These are phyloP conservation scores for Ophiothrix spiculata DNA, from an alignment of 35 echinoderm and acorn worm species.

Conservation along the genomic window DNA sequence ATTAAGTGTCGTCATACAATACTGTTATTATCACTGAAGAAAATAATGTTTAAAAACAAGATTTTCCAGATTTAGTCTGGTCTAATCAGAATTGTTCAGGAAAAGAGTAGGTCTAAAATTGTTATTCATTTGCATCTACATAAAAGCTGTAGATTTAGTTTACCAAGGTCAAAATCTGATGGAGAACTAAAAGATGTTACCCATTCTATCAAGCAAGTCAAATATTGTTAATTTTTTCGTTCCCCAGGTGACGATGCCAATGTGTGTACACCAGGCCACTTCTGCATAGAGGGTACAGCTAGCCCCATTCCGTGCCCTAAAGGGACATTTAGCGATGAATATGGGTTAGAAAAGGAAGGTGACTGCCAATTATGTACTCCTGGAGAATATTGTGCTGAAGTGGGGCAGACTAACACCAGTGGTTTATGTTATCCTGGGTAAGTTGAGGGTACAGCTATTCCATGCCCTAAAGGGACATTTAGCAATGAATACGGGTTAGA, in stretches of 20 bases:
- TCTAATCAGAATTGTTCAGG: too few relatives aligned
- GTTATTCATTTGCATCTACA: too few relatives aligned
- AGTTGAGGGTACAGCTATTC: slow-evolving; percentile 71
- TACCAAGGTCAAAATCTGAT: too few relatives aligned
- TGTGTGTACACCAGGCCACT: slow-evolving; percentile 70
- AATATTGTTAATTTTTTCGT: too few relatives aligned
- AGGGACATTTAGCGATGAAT: slow-evolving; percentile 81
- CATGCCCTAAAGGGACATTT: slow-evolving; percentile 93
- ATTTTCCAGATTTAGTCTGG: too few relatives aligned
- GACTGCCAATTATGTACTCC: slow-evolving; percentile 79
- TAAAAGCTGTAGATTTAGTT: too few relatives aligned
- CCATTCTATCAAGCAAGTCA: too few relatives aligned
- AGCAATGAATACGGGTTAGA: slow-evolving; percentile 65
- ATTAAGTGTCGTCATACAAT: too few relatives aligned
- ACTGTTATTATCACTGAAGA: too few relatives aligned
- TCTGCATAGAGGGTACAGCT: slow-evolving; percentile 79
- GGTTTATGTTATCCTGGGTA: slow-evolving; percentile 84
- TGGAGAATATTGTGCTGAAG: slow-evolving; percentile 82
- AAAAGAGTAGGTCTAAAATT: too few relatives aligned
- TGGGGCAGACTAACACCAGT: slow-evolving; percentile 76
- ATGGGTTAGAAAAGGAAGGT: slow-evolving; percentile 59
- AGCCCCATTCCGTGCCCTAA: slow-evolving; percentile 90
- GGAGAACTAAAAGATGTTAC: too few relatives aligned
- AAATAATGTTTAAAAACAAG: too few relatives aligned
- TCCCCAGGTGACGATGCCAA: slow-evolving; percentile 84